These are phyloP conservation scores for Anolis carolinensis DNA, from an alignment of 2,113 vertebrate genomes.

Conservation along the genomic window DNA sequence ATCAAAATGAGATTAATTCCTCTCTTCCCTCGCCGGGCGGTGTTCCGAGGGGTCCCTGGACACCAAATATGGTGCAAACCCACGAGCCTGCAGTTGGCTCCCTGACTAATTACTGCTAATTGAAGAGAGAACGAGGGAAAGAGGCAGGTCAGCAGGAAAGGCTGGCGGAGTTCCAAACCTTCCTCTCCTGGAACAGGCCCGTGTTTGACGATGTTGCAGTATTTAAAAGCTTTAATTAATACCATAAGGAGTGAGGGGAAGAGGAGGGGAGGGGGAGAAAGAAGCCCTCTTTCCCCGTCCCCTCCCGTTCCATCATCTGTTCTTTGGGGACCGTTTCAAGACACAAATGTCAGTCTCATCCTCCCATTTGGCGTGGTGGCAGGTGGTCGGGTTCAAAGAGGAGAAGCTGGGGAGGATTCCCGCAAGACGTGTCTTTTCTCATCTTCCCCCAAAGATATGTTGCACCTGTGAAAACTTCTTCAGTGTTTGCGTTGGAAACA, in stretches of 20 bases:
- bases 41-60: not conserved
- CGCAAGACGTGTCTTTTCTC: not conserved
- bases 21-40: not conserved
- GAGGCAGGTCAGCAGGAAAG: slow-evolving; percentile 5
- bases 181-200: not conserved
- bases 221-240: slow-evolving; percentile 33
- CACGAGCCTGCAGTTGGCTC: not conserved
- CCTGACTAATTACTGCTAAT: slow-evolving; percentile 37
- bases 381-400: not conserved
- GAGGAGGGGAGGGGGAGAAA: not conserved
- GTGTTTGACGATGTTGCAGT: slow-evolving; percentile 4
- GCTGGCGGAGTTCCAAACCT: not conserved
- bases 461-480: not conserved
- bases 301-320: not conserved
- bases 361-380: not conserved
- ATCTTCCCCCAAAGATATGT: not conserved
- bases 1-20: not conserved
- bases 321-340: not conserved
- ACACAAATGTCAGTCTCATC: not conserved
- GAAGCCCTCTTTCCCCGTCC: not conserved
- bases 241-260: not conserved
- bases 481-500: not conserved
- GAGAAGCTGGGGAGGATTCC: not conserved
- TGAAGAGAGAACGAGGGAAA: slow-evolving; percentile 5
- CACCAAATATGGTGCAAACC: not conserved